Conservation (phyloP, 30 jellyfish, hydroid and myxozoan species). For the Sanderia malayensis region DNA sequence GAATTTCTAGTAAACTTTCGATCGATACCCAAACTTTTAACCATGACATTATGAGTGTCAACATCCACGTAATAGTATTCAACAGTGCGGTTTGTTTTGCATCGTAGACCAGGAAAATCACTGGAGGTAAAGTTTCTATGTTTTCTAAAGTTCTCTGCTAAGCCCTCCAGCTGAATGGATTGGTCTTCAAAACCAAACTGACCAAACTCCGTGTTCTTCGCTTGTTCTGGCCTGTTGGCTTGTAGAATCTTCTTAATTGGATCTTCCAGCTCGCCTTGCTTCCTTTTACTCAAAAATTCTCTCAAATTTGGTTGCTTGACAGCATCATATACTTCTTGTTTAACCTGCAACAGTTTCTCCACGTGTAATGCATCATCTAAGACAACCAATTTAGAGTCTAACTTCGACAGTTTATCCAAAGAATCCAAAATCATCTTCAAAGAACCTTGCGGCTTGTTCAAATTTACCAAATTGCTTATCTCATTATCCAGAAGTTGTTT, state of each 20-base stretch:
- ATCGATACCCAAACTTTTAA: constrained; percentile 40
- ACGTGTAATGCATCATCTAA: no score
- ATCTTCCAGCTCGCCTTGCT: background rate
- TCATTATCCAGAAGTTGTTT: background rate
- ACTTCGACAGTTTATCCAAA: background rate
- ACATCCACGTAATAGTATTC: constrained; percentile 56
- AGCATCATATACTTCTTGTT: background rate
- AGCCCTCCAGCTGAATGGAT: background rate
- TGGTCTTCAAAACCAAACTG: background rate
- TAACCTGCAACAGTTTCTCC: no score
- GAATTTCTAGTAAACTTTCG: background rate
- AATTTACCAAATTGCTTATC: background rate
- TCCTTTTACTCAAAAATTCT: background rate
- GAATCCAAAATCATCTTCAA: background rate
- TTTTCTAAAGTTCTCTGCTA: no score
- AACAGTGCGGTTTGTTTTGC: constrained; percentile 77
- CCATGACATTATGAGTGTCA: constrained; percentile 43
- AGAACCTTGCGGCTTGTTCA: background rate
- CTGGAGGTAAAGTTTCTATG: constrained; percentile 16
- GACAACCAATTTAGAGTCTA: background rate
- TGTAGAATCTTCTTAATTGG: no score
- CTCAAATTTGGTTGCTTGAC: no score
- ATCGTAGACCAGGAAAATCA: constrained; percentile 72
- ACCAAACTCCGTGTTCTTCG: background rate
- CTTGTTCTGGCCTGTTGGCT: background rate